Conservation (phyloP, 2,888 invertebrate species). For the Autographa pulchrina region DNA sequence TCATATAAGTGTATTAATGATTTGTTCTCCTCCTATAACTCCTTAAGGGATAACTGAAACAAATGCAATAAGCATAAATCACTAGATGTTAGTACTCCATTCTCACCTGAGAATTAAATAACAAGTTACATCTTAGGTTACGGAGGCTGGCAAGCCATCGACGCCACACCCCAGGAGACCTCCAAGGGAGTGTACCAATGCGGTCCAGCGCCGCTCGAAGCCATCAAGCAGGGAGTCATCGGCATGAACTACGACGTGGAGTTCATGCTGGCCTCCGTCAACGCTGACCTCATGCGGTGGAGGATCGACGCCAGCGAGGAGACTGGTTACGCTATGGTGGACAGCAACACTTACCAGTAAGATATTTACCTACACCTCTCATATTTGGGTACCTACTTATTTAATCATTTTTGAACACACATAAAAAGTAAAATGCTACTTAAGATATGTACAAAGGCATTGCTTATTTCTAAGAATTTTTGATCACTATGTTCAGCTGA, state of each 20-base stretch:
- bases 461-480: too few species aligned
- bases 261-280: conserved; percentile 95
- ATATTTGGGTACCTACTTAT: too few species aligned
- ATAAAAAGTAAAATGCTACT: too few species aligned
- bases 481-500: too few species aligned
- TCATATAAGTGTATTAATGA: too few species aligned
- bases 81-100: too few species aligned
- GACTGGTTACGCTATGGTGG: conserved; percentile 91
- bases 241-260: conserved; percentile 93
- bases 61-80: too few species aligned
- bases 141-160: conserved; percentile 97
- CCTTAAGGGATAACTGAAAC: too few species aligned
- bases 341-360: conserved; percentile 93
- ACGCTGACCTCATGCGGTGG: conserved; percentile 95
- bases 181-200: conserved; percentile 93
- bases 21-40: too few species aligned
- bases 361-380: conserved; percentile 51
- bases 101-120: too few species aligned
- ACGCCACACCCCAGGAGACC: conserved; percentile 95
- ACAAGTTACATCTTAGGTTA: conserved; percentile 85
- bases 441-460: too few species aligned
- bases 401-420: too few species aligned
- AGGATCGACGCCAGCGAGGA: conserved; percentile 91
- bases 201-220: conserved; percentile 94
- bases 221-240: conserved; percentile 93